Evolutionary conservation across 2,888 invertebrate genomes (phyloP).

Genomic region (Carterocephalus palaemon): DNA sequence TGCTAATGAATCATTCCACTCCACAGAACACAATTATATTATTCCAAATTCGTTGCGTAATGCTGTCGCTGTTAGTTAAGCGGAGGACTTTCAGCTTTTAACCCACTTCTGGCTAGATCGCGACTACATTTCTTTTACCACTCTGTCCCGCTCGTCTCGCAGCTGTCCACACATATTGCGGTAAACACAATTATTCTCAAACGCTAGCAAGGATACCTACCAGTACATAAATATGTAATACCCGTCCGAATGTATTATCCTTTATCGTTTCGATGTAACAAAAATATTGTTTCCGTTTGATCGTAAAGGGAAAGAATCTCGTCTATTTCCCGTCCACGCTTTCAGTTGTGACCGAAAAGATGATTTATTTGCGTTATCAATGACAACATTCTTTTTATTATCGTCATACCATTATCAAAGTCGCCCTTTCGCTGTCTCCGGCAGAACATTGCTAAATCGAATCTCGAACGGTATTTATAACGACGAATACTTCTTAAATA

Average conservation of each 20-base stretch:
- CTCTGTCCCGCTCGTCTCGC: conserved; percentile 8
- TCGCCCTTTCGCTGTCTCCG: too few relatives aligned
- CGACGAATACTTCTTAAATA: too few relatives aligned
- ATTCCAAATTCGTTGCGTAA: conserved; percentile 8
- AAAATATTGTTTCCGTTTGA: conserved; percentile 11
- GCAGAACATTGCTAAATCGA: too few relatives aligned
- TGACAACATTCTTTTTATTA: too few relatives aligned
- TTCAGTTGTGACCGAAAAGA: not conserved
- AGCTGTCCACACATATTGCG: conserved; percentile 19
- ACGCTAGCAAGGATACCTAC: conserved; percentile 5
- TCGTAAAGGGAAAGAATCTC: conserved; percentile 11
- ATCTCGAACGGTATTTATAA: too few relatives aligned
- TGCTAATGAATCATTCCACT: not conserved
- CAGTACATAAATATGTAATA: conserved; percentile 19
- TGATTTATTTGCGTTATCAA: too few relatives aligned
- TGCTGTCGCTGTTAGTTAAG: conserved; percentile 9
- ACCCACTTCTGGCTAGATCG: conserved; percentile 16
- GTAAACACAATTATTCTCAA: conserved; percentile 23
- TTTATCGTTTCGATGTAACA: conserved; percentile 14
- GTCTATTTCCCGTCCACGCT: not conserved
- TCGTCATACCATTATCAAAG: too few relatives aligned
- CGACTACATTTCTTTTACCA: conserved; percentile 21
- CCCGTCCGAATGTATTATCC: conserved; percentile 12
- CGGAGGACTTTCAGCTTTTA: conserved; percentile 16
- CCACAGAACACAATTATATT: conserved; percentile 6